Evolutionary conservation across 2,113 vertebrate genomes (phyloP).

Genomic region (Otocyon megalotis): DNA sequence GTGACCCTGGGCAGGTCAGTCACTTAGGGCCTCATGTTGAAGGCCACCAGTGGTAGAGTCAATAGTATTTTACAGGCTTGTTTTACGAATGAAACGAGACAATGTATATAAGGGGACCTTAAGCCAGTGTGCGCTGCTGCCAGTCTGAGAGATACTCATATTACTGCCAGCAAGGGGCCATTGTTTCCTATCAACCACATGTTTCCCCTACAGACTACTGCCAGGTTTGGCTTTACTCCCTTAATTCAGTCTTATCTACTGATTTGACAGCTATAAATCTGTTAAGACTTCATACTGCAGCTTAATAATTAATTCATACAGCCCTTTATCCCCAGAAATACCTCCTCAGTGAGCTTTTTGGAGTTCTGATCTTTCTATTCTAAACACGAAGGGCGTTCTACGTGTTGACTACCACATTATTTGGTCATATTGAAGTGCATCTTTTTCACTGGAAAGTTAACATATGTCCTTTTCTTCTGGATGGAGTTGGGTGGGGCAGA

Average conservation of each 20-base stretch:
- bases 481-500: not conserved
- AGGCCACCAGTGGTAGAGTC: not conserved
- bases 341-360: not conserved
- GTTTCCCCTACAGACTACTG: not conserved
- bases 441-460: not conserved
- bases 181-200: not conserved
- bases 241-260: not conserved
- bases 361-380: not conserved
- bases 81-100: slow-evolving; percentile 9
- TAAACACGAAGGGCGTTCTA: not conserved
- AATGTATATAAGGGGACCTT: not conserved
- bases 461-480: not conserved
- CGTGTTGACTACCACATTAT: not conserved
- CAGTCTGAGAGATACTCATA: not conserved
- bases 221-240: not conserved
- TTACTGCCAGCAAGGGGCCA: not conserved
- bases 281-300: not conserved
- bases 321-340: not conserved
- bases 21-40: not conserved
- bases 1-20: not conserved
- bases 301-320: not conserved
- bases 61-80: not conserved
- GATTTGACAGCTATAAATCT: not conserved
- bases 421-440: not conserved
- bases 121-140: not conserved